Base-by-base conservation (phyloP, 2,888 invertebrate species). In the Cecidostiba fungosa region DNA sequence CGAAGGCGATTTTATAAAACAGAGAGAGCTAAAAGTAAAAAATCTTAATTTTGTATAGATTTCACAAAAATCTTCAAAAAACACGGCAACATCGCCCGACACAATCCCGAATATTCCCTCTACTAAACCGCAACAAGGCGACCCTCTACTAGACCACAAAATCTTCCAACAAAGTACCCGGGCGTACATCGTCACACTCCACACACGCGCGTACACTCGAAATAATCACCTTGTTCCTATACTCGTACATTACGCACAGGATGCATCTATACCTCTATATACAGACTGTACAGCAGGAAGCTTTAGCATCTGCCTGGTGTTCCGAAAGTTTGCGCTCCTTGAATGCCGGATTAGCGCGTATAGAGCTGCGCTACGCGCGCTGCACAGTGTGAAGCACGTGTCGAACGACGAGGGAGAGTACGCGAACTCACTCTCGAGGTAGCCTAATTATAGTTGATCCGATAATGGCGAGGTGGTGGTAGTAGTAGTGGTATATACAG, bases 361-460 rank as follows among this genome's bases (percentile, higher is more conserved):
- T 29, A 66, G 12, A 66, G 12, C 4, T n/a, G 70, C 36, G 10
- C 19, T n/a, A 36, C 19, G 3, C 12, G 16, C 19, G 19, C 47
- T 29, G 26, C 29, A 23, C 66, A 3, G 14, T n/a, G 76, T 29
- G 47, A 32, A 62, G 76, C 84, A 80, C 84, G 84, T 76, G 84
- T 74, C 74, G 76, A 80, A 36, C 29, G 73, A 32, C 19, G 6
- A n/a, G 59, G 32, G 77, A 14, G 47, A 74, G 47, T 26, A 36
- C 4, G 70, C 62, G 62, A n/a, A n/a, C 10, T 10, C n/a, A 32
- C 73, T n/a, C 82, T 36, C 69, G 70, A 59, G 54, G 69, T 50
- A 43, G 87, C 85, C 85, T 87, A 87, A 87, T 87, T 87, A 81
- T 84, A 74, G 81, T 77, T 85, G 80, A 87, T 85, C 86, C 84